Evolutionary conservation across 2,888 invertebrate genomes (phyloP).

Genomic region (Schizaphis graminum): DNA sequence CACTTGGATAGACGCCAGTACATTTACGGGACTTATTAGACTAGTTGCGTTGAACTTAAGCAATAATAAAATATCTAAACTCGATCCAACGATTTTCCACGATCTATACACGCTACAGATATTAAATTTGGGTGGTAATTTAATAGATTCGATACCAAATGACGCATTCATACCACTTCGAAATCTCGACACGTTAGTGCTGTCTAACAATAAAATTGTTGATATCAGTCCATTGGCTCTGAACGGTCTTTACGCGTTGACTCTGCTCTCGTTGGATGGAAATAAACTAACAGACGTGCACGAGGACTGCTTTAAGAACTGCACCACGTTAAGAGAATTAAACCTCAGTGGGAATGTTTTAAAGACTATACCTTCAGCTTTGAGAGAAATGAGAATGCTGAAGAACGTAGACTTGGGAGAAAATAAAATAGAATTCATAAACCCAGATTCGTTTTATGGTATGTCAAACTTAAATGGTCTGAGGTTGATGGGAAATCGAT

Average conservation of each 20-base stretch:
- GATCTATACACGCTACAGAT: conserved; percentile 89
- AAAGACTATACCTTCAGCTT: conserved; percentile 83
- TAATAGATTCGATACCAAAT: conserved; percentile 85
- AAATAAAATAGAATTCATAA: conserved; percentile 86
- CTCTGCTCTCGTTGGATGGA: conserved; percentile 86
- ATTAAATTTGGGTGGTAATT: conserved; percentile 87
- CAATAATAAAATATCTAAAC: conserved; percentile 83
- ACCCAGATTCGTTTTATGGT: conserved; percentile 85
- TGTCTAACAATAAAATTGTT: conserved; percentile 88
- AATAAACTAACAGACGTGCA: conserved; percentile 87
- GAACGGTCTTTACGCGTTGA: conserved; percentile 89
- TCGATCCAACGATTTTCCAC: conserved; percentile 87
- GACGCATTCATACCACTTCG: conserved; percentile 93
- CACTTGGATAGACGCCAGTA: conserved; percentile 86
- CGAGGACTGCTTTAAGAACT: conserved; percentile 90
- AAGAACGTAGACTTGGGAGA: conserved; percentile 92
- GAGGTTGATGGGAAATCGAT: conserved; percentile 89
- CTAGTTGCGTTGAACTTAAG: conserved; percentile 89
- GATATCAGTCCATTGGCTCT: conserved; percentile 88
- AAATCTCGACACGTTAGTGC: conserved; percentile 88
- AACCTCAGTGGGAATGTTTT: conserved; percentile 90
- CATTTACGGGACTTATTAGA: conserved; percentile 89
- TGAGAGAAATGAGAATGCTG: conserved; percentile 87
- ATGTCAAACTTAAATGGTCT: conserved; percentile 89
- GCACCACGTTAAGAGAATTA: conserved; percentile 90